Evolutionary conservation across 2,797 vertebrate genomes (phyloP).

Genomic region (Knipowitschia caucasica): DNA sequence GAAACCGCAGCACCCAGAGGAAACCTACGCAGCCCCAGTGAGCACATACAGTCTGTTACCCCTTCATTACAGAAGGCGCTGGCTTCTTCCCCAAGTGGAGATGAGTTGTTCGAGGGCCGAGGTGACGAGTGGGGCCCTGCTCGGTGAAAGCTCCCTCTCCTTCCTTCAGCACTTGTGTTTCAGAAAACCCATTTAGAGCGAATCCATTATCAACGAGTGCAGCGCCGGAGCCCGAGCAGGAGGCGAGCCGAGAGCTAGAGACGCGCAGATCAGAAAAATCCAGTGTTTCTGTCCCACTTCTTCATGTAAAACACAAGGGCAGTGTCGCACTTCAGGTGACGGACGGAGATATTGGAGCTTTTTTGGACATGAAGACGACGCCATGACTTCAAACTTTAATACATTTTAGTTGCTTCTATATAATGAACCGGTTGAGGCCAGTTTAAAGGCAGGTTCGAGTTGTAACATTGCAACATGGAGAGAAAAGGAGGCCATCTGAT

Average conservation of each 20-base stretch:
- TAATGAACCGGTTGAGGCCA: no score
- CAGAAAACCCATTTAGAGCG: slow-evolving; percentile 60
- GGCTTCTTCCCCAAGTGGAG: neutral
- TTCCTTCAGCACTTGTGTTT: slow-evolving; percentile 38
- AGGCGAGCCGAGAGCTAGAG: slow-evolving; percentile 19
- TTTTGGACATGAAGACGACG: no score
- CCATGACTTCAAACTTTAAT: no score
- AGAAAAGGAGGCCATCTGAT: no score
- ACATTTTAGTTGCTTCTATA: no score
- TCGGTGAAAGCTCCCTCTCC: slow-evolving; percentile 9
- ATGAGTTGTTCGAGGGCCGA: neutral
- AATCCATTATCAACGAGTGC: slow-evolving; percentile 65
- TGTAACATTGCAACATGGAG: no score
- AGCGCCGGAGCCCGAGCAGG: slow-evolving; percentile 21
- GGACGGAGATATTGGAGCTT: neutral
- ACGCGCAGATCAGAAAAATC: slow-evolving; percentile 34
- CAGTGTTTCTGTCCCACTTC: slow-evolving; percentile 24
- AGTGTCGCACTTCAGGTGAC: slow-evolving; percentile 33
- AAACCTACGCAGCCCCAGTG: no score
- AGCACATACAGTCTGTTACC: no score
- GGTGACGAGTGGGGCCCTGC: slow-evolving; percentile 28
- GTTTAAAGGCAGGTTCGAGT: no score
- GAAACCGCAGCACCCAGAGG: no score
- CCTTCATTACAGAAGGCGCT: neutral
- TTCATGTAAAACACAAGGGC: slow-evolving; percentile 26